Evolutionary conservation across 2,113 vertebrate species (phyloP).

Genomic region (Prochilodus magdalenae): DNA sequence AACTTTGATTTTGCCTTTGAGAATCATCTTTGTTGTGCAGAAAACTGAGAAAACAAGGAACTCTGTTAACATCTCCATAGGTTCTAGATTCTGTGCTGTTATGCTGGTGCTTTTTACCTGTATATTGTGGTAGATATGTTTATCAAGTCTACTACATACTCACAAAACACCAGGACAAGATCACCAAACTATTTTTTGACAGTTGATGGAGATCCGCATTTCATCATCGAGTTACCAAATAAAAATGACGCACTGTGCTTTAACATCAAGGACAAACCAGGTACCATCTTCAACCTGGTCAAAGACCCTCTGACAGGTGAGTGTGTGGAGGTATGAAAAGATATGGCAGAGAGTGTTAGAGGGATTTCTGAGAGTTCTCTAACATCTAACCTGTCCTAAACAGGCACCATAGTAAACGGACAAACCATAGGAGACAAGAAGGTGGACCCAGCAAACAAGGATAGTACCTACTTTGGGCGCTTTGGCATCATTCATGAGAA

Average conservation of each 20-base stretch:
- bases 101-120: background rate
- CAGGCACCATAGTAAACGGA: constrained; percentile 91
- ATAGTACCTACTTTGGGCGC: constrained; percentile 88
- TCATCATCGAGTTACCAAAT: constrained; percentile 86
- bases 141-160: background rate
- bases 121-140: constrained; percentile 40
- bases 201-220: constrained; percentile 98
- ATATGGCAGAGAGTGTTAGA: background rate
- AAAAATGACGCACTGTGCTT: constrained; percentile 89
- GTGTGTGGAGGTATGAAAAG: constrained; percentile 19
- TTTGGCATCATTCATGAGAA: constrained; percentile 84
- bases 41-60: background rate
- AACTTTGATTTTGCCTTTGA: too few relatives aligned
- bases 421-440: constrained; percentile 89
- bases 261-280: constrained; percentile 88
- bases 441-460: constrained; percentile 64
- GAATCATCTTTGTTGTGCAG: background rate
- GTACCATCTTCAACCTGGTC: constrained; percentile 87
- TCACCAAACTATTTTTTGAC: constrained; percentile 24
- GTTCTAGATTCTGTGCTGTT: background rate
- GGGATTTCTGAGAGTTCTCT: background rate
- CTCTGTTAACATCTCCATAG: background rate
- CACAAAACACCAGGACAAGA: background rate
- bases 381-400: constrained; percentile 24
- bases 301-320: constrained; percentile 85